These are phyloP conservation scores for Paratrypauchen microcephalus DNA, from an alignment of 2,797 vertebrate genomes.

Conservation along the genomic window DNA sequence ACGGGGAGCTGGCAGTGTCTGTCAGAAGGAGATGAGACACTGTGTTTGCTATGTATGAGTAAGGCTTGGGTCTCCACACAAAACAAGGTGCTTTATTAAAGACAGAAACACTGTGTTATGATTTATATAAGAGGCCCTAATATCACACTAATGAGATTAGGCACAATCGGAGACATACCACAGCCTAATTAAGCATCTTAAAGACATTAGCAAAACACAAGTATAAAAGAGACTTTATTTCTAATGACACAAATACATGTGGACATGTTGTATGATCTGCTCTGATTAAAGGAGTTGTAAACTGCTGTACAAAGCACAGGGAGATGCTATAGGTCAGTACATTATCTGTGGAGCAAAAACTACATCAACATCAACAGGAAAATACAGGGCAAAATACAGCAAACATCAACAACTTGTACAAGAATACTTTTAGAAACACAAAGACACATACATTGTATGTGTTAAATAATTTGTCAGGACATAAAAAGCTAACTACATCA, in stretches of 20 bases:
- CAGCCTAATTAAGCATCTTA: conserved; percentile 19
- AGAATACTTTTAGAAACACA: conserved; percentile 79
- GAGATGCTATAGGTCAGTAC: conserved; percentile 52
- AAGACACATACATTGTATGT: conserved; percentile 96
- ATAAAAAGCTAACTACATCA: conserved; percentile 83
- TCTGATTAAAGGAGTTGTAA: conserved; percentile 65
- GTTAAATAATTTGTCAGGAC: conserved; percentile 82
- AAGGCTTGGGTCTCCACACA: conserved; percentile 56
- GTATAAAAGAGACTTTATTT: conserved; percentile 81
- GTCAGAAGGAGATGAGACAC: conserved; percentile 57
- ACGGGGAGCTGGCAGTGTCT: conserved; percentile 54
- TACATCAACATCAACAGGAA: conserved; percentile 54
- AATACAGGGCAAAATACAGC: conserved; percentile 65
- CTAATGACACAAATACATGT: conserved; percentile 74
- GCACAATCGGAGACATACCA: conserved; percentile 32
- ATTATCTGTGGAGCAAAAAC: conserved; percentile 53
- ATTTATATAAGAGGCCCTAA: conserved; percentile 40
- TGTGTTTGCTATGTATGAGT: conserved; percentile 58
- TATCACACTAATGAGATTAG: conserved; percentile 44
- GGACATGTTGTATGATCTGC: conserved; percentile 59
- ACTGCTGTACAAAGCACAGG: conserved; percentile 66
- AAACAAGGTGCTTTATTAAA: conserved; percentile 67
- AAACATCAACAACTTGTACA: conserved; percentile 82
- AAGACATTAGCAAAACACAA: conserved; percentile 24
- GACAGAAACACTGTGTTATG: conserved; percentile 48